phyloP scores from a whole-genome alignment of 2,888 invertebrate species.

The Eupithecia tripunctaria region DNA sequence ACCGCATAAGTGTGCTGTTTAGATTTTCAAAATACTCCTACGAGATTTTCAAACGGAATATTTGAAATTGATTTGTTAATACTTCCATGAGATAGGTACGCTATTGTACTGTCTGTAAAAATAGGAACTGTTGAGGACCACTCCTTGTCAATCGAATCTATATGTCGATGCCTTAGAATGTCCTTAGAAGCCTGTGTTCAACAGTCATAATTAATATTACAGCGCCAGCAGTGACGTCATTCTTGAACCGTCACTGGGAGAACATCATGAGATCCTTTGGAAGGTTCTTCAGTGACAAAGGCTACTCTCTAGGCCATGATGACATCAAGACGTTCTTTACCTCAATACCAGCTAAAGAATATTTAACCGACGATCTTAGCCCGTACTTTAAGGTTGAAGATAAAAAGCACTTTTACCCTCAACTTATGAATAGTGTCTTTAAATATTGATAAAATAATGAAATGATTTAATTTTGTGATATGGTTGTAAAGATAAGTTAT shows the following conservation, averaged over 20 bases:
- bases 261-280: constrained; percentile 14
- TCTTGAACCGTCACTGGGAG: constrained; percentile 22
- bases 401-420: not conserved
- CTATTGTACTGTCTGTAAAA: not conserved
- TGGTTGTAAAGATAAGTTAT: not conserved
- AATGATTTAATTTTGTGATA: not conserved
- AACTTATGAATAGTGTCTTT: not conserved
- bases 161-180: no score
- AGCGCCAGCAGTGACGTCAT: constrained; percentile 25
- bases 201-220: not conserved
- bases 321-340: constrained; percentile 4
- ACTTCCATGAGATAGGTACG: not conserved
- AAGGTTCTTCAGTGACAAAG: constrained; percentile 24
- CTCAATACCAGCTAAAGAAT: constrained; percentile 21
- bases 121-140: not conserved
- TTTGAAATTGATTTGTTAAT: not conserved
- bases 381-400: constrained; percentile 8
- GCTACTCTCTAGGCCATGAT: constrained; percentile 5
- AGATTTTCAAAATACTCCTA: not conserved
- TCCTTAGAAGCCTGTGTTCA: not conserved
- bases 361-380: constrained; percentile 17
- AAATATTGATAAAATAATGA: not conserved
- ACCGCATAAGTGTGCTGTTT: not conserved
- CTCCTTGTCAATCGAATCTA: not conserved
- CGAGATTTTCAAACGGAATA: not conserved